phyloP scores from a whole-genome alignment of 2,113 vertebrate species.

The Nerophis ophidion region DNA sequence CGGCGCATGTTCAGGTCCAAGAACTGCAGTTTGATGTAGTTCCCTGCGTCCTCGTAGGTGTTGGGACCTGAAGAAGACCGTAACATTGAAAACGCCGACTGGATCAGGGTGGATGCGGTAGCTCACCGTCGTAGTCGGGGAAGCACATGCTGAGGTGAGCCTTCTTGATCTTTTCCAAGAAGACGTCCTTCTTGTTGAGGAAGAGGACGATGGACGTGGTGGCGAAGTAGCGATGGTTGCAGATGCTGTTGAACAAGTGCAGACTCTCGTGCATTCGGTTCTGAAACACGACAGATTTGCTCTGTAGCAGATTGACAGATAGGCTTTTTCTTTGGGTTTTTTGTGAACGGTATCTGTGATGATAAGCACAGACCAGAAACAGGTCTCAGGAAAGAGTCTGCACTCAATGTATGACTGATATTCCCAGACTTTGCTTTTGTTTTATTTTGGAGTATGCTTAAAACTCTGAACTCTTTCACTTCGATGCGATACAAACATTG shows the following conservation, averaged over 20 bases:
- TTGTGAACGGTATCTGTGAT: too few relatives aligned
- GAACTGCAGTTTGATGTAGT: constrained; percentile 96
- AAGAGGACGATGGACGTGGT: constrained; percentile 96
- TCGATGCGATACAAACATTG: too few relatives aligned
- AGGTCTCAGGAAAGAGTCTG: too few relatives aligned
- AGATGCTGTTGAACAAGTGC: constrained; percentile 99
- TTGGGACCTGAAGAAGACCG: constrained; percentile 77
- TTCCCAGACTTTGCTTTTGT: too few relatives aligned
- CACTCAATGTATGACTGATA: too few relatives aligned
- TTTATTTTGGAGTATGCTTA: too few relatives aligned
- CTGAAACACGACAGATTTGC: constrained; percentile 52
- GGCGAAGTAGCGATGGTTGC: constrained; percentile 95
- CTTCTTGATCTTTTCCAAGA: constrained; percentile 95
- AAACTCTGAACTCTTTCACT: too few relatives aligned
- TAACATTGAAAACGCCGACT: too few relatives aligned
- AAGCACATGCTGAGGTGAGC: constrained; percentile 98
- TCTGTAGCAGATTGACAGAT: too few relatives aligned
- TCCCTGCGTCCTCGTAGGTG: constrained; percentile 90
- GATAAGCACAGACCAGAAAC: too few relatives aligned
- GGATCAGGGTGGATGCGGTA: background rate
- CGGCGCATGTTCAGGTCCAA: constrained; percentile 88
- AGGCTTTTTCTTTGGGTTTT: too few relatives aligned
- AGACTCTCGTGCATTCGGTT: constrained; percentile 99
- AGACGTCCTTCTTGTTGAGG: constrained; percentile 98
- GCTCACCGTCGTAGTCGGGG: constrained; percentile 89